Evolutionary conservation across 2,888 invertebrate species (phyloP).

Genomic region (Polymixis flavicincta): DNA sequence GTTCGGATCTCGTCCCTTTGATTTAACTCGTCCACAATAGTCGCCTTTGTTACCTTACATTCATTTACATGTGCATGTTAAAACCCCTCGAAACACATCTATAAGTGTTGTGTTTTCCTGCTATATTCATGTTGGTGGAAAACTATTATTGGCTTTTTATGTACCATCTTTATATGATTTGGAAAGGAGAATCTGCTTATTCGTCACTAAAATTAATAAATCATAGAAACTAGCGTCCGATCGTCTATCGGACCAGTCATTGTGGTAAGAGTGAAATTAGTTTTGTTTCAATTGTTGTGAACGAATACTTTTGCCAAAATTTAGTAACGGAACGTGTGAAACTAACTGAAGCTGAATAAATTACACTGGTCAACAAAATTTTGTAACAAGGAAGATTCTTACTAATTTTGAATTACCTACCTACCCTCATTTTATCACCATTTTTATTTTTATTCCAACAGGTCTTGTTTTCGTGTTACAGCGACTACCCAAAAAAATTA

Average conservation of each 20-base stretch:
- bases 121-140: no score
- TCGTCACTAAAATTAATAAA: no score
- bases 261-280: constrained; percentile 1
- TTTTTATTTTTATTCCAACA: not conserved
- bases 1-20: no score
- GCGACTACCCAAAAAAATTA: not conserved
- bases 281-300: constrained; percentile 4
- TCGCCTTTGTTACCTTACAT: not conserved
- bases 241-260: not conserved
- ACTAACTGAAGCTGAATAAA: not conserved
- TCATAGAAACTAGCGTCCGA: no score
- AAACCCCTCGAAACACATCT: not conserved
- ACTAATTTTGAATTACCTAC: no score
- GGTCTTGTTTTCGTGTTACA: not conserved
- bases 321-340: constrained; percentile 7
- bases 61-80: not conserved
- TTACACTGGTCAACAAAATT: not conserved
- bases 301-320: not conserved
- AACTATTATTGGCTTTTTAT: no score
- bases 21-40: not conserved
- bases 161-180: no score
- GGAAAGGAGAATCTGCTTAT: no score
- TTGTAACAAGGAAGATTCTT: no score
- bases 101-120: no score
- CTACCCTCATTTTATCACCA: no score